Conservation (phyloP, 2,888 invertebrate species). For the Melangyna quadrimaculata region DNA sequence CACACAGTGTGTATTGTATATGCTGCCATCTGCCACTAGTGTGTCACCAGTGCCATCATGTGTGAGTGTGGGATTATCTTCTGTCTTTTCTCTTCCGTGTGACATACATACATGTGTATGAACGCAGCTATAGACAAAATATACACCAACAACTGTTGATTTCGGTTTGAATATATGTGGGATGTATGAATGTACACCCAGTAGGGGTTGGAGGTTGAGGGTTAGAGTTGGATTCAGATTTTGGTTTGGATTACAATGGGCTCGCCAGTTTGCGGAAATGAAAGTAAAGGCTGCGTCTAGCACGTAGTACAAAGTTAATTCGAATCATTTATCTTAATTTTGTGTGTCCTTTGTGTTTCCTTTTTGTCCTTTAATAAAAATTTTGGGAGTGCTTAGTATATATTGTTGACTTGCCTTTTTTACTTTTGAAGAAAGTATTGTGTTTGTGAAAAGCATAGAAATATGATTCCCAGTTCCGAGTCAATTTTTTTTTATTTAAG, state of each 20-base stretch:
- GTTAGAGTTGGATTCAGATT: neutral
- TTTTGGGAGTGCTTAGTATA: slow-evolving; percentile 24
- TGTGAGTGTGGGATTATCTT: slow-evolving; percentile 43
- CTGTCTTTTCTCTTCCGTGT: slow-evolving; percentile 28
- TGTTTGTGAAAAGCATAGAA: slow-evolving; percentile 1
- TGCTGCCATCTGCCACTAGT: slow-evolving; percentile 31
- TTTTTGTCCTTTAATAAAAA: slow-evolving; percentile 22
- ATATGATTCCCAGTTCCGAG: slow-evolving; percentile 10
- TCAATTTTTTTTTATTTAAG: neutral
- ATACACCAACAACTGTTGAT: slow-evolving; percentile 68
- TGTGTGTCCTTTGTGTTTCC: slow-evolving; percentile 58
- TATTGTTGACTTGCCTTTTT: slow-evolving; percentile 14
- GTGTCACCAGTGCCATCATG: slow-evolving; percentile 45
- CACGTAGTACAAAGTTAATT: slow-evolving; percentile 69
- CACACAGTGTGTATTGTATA: slow-evolving; percentile 24
- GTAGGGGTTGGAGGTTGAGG: neutral
- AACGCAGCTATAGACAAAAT: slow-evolving; percentile 47
- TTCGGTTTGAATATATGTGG: neutral
- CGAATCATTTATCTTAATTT: slow-evolving; percentile 71
- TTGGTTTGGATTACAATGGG: slow-evolving; percentile 21
- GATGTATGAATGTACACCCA: neutral
- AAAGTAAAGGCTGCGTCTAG: slow-evolving; percentile 51
- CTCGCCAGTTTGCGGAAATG: slow-evolving; percentile 18
- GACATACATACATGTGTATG: too few relatives aligned
- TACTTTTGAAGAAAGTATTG: neutral